Conservation (phyloP, 2,113 vertebrate species). For the Coptodon bakossiorum region DNA sequence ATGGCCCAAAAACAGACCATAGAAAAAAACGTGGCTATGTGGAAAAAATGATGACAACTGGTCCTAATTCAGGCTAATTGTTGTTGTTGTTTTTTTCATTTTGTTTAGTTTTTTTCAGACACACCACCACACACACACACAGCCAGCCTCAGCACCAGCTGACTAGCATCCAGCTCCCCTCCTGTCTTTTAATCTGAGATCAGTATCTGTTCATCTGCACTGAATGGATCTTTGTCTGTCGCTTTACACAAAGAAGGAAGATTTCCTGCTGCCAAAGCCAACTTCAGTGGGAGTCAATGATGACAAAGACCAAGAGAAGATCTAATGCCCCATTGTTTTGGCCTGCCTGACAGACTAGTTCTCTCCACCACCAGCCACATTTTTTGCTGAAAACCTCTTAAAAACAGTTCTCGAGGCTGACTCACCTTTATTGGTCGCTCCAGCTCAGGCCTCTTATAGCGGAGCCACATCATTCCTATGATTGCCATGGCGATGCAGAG, state of each 20-base stretch:
- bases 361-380: not conserved
- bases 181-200: not conserved
- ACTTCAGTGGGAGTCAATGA: not conserved
- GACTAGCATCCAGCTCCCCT: constrained; percentile 14
- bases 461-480: constrained; percentile 93
- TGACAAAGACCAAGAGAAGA: not conserved
- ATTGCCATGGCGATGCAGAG: constrained; percentile 96
- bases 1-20: too few relatives aligned
- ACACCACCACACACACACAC: not conserved
- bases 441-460: constrained; percentile 87
- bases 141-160: not conserved
- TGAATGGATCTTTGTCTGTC: constrained; percentile 29
- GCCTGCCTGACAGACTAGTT: not conserved
- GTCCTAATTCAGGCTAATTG: too few relatives aligned
- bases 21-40: too few relatives aligned
- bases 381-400: not conserved
- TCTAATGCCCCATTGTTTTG: not conserved
- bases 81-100: too few relatives aligned
- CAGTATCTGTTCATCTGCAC: not conserved
- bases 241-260: not conserved
- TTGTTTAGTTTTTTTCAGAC: too few relatives aligned
- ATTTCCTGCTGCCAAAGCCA: constrained; percentile 12
- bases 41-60: too few relatives aligned
- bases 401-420: not conserved
- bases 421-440: constrained; percentile 93